A percentile compares a stretch with the other conserved stretches of the same genome.
Conservation (phyloP, 2,888 invertebrate species). For the Caenorhabditis sulstoni region DNA sequence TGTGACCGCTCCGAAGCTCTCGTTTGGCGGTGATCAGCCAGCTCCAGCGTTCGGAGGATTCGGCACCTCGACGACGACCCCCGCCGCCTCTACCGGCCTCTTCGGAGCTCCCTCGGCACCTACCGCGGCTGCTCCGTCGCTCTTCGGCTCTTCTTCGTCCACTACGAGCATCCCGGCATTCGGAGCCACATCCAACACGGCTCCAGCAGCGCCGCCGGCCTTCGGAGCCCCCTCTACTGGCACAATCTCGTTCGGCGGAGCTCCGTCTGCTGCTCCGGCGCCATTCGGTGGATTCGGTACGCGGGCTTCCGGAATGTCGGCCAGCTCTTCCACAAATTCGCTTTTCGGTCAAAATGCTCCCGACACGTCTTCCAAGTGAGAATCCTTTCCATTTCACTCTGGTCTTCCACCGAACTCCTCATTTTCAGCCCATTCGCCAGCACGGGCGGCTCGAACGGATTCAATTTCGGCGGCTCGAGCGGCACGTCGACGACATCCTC, state of each 20-base stretch:
- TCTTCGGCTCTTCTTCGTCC: conserved; percentile 9
- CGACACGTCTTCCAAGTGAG: conserved; percentile 45
- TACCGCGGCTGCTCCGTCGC: conserved; percentile 7
- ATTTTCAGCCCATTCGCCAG: conserved; percentile 44
- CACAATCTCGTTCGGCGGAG: neutral
- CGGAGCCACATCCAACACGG: neutral
- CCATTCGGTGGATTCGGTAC: conserved; percentile 24
- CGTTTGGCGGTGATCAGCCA: conserved; percentile 30
- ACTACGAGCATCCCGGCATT: conserved; percentile 6
- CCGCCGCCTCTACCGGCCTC: too few relatives aligned
- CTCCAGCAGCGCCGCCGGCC: neutral
- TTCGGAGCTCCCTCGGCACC: conserved; percentile 3
- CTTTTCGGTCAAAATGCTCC: conserved; percentile 33
- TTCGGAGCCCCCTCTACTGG: conserved; percentile 16
- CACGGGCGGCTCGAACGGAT: conserved; percentile 14
- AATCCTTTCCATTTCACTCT: neutral
- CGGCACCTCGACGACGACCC: conserved; percentile 23
- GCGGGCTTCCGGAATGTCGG: conserved; percentile 42
- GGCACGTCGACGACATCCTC: neutral
- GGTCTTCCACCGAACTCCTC: neutral
- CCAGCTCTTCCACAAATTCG: conserved; percentile 53
- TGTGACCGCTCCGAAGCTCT: conserved; percentile 12
- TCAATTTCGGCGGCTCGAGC: conserved; percentile 23
- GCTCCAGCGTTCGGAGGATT: conserved; percentile 38
- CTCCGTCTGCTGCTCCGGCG: conserved; percentile 7